A percentile compares a stretch with the other conserved stretches of the same genome.
These are phyloP conservation scores for Axis porcinus DNA, from an alignment of 2,113 vertebrate species.

Conservation along the genomic window DNA sequence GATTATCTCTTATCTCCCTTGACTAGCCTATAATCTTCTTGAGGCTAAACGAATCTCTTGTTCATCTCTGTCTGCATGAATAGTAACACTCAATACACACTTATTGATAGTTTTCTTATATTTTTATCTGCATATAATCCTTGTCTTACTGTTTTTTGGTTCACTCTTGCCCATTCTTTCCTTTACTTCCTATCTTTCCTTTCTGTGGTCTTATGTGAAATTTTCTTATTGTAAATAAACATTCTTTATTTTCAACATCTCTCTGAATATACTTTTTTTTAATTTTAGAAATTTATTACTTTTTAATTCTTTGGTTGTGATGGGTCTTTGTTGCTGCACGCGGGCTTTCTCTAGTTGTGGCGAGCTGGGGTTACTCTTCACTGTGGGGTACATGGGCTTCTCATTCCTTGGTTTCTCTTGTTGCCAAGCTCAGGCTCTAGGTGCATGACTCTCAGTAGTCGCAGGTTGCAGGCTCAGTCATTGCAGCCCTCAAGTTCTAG, in stretches of 20 bases:
- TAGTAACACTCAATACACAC: background rate
- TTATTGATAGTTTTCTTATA: background rate
- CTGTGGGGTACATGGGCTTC: accelerated
- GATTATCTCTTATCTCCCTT: background rate
- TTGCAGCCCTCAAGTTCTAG: background rate
- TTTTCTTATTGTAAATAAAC: background rate
- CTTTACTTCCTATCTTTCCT: background rate
- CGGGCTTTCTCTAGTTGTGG: background rate
- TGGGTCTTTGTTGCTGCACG: background rate
- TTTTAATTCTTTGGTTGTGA: background rate
- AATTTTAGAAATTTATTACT: background rate
- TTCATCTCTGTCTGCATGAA: background rate
- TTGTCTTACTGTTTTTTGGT: background rate
- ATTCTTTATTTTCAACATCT: background rate
- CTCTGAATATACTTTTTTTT: background rate
- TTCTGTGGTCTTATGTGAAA: background rate
- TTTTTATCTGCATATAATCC: background rate
- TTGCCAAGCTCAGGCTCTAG: background rate
- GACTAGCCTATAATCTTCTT: background rate
- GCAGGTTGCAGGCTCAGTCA: background rate
- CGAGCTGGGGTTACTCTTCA: background rate
- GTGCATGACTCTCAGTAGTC: accelerated
- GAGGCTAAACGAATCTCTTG: background rate
- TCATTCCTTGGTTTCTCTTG: background rate
- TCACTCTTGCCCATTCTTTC: background rate